phyloP scores from a whole-genome alignment of 1,140 invertebrate genomes.

The Penaeus japonicus region DNA sequence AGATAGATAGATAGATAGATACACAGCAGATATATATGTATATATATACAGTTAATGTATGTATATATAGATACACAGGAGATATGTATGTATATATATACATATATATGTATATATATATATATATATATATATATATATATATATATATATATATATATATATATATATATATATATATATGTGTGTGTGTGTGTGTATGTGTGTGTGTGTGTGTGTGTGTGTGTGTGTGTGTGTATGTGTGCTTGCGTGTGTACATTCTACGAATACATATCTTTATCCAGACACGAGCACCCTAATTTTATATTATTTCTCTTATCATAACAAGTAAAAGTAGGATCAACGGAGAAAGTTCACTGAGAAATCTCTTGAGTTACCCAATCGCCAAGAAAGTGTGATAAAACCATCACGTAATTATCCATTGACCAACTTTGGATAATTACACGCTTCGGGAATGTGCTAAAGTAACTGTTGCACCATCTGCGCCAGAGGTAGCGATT shows the following conservation, averaged over 20 bases:
- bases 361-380: no score
- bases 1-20: no score
- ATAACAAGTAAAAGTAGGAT: no score
- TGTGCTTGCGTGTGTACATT: background rate
- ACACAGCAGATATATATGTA: conserved; percentile 7
- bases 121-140: background rate
- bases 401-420: no score
- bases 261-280: background rate
- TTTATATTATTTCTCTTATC: no score
- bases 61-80: background rate
- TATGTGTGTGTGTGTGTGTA: background rate
- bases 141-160: background rate
- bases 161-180: background rate
- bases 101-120: conserved; percentile 9
- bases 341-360: no score
- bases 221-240: background rate
- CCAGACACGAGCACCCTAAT: no score
- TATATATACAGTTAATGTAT: background rate
- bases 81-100: background rate
- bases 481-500: no score
- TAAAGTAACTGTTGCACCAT: no score
- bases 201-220: background rate
- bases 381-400: no score
- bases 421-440: no score
- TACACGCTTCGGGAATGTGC: no score